Conservation (phyloP, 2,888 invertebrate species). For the Rhagophthalmus giganteus region DNA sequence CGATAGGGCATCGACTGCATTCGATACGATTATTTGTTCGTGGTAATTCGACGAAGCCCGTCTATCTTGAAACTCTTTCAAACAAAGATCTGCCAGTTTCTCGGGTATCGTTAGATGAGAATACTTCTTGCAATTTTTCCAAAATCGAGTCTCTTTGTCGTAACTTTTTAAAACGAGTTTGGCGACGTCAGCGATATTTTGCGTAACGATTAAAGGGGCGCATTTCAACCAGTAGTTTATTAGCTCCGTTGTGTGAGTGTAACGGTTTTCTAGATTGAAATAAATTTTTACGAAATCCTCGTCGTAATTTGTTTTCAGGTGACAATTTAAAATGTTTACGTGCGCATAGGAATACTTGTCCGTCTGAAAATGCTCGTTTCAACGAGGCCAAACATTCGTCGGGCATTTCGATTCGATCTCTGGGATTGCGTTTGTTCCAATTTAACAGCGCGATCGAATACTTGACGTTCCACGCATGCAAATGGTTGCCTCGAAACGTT, state of each 20-base stretch:
- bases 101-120: conserved; percentile 10
- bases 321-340: no score
- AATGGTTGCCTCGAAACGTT: not conserved
- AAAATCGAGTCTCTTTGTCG: no score
- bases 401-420: conserved; percentile 4
- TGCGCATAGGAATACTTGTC: no score
- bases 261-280: no score
- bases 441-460: conserved; percentile 1
- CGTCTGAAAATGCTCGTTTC: no score
- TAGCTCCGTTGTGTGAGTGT: no score
- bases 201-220: no score
- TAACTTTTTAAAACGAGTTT: no score
- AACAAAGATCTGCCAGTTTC: not conserved
- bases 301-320: no score
- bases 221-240: no score
- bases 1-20: conserved; percentile 1
- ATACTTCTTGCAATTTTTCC: conserved; percentile 1
- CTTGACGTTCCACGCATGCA: not conserved
- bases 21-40: not conserved
- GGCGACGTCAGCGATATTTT: no score
- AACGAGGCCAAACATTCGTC: not conserved
- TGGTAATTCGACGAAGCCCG: not conserved
- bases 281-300: no score
- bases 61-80: not conserved
- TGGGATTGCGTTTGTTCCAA: conserved; percentile 10